Percentiles rank a stretch among this genome's conserved stretches.
phyloP scores from a whole-genome alignment of 2,113 vertebrate species.

The Malurus melanocephalus region DNA sequence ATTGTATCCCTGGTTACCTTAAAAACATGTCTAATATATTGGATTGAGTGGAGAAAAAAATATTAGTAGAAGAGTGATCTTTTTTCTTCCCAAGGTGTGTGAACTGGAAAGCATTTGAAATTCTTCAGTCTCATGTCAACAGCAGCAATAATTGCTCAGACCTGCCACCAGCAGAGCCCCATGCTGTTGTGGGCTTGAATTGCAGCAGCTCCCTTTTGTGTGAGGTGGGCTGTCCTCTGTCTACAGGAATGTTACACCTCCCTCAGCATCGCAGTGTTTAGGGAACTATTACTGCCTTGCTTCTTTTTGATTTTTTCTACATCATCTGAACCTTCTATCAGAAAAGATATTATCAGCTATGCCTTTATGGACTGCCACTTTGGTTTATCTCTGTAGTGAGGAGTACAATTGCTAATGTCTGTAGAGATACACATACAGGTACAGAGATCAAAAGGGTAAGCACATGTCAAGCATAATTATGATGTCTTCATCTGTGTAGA shows the following conservation, averaged over 20 bases:
- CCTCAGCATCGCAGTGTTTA: not conserved
- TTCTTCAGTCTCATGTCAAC: not conserved
- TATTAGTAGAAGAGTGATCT: not conserved
- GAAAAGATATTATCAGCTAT: not conserved
- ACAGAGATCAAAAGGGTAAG: constrained; percentile 10
- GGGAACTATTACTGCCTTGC: not conserved
- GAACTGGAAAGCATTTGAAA: not conserved
- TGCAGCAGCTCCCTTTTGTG: not conserved
- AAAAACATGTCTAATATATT: not conserved
- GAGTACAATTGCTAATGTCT: not conserved
- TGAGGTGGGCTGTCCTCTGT: not conserved
- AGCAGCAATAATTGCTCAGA: not conserved
- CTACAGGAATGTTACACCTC: not conserved
- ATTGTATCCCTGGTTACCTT: not conserved
- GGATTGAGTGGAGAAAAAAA: not conserved
- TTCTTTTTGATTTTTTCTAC: not conserved
- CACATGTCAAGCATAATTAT: constrained; percentile 11
- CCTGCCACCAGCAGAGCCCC: not conserved
- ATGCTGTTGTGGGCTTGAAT: not conserved
- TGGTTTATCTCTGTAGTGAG: not conserved
- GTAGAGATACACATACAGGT: not conserved
- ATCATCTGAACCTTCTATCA: not conserved
- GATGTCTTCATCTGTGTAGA: not conserved
- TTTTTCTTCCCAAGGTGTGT: not conserved
- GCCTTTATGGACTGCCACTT: not conserved